These are phyloP conservation scores for Lacerta bilineata DNA, from an alignment of 2,797 vertebrate species.

Conservation along the genomic window DNA sequence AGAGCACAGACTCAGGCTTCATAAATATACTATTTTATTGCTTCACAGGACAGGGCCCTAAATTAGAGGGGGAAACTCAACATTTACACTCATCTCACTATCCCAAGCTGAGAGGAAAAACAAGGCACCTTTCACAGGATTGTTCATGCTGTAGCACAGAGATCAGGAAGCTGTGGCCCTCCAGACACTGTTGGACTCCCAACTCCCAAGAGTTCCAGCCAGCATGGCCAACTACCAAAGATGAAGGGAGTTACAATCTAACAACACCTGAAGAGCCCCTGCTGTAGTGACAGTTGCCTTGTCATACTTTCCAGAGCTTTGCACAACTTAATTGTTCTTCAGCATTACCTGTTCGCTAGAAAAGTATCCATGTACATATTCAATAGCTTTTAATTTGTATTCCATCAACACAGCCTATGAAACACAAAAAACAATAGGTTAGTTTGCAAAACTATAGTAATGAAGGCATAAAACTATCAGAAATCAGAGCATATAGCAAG, in stretches of 20 bases:
- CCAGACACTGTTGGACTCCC: background rate
- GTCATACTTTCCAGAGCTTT: background rate
- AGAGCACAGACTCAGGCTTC: background rate
- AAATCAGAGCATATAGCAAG: background rate
- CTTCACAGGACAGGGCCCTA: background rate
- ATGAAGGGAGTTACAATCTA: background rate
- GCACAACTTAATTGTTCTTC: background rate
- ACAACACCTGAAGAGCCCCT: background rate
- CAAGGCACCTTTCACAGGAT: background rate
- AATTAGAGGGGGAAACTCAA: no score
- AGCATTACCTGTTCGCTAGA: constrained; percentile 95
- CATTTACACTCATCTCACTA: background rate
- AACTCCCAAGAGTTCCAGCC: background rate
- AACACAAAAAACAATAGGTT: constrained; percentile 16
- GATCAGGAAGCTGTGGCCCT: background rate
- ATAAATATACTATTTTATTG: background rate
- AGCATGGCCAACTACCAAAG: background rate
- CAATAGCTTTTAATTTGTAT: constrained; percentile 96
- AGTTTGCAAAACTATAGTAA: background rate
- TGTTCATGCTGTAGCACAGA: background rate
- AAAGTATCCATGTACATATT: constrained; percentile 98
- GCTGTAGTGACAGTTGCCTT: background rate
- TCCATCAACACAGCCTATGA: constrained; percentile 96
- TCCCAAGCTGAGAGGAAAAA: constrained; percentile 3
- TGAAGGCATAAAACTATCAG: background rate